These are phyloP conservation scores for Podilymbus podiceps DNA, from an alignment of 2,113 vertebrate species.

Conservation along the genomic window DNA sequence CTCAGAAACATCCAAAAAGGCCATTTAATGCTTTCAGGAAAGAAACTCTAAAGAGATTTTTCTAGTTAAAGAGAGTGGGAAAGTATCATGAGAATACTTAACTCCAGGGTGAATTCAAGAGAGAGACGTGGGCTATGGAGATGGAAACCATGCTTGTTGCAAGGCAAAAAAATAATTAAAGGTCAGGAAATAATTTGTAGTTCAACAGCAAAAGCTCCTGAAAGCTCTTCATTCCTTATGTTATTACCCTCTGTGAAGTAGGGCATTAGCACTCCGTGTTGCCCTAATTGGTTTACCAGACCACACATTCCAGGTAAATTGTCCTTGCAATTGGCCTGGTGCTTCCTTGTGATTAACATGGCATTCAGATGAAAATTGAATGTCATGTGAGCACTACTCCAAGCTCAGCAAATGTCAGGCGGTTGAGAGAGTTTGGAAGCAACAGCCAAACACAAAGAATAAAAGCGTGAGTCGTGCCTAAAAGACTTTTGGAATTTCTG, in stretches of 20 bases:
- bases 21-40: neutral
- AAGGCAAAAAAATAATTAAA: conserved; percentile 21
- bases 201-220: conserved; percentile 18
- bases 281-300: conserved; percentile 58
- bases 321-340: neutral
- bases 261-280: conserved; percentile 33
- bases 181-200: conserved; percentile 46
- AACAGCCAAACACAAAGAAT: neutral
- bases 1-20: neutral
- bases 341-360: conserved; percentile 32
- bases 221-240: conserved; percentile 22
- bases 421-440: conserved; percentile 20
- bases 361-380: conserved; percentile 38
- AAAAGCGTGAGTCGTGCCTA: neutral
- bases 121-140: neutral
- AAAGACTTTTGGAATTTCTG: conserved; percentile 41
- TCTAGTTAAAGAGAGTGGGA: neutral
- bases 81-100: neutral
- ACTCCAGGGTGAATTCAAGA: neutral
- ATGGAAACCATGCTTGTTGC: neutral
- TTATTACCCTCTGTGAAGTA: conserved; percentile 27
- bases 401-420: conserved; percentile 31
- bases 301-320: conserved; percentile 6
- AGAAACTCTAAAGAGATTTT: neutral
- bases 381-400: neutral